These are phyloP conservation scores for Bombus ignitus DNA, from an alignment of 1,140 invertebrate species.

Conservation along the genomic window DNA sequence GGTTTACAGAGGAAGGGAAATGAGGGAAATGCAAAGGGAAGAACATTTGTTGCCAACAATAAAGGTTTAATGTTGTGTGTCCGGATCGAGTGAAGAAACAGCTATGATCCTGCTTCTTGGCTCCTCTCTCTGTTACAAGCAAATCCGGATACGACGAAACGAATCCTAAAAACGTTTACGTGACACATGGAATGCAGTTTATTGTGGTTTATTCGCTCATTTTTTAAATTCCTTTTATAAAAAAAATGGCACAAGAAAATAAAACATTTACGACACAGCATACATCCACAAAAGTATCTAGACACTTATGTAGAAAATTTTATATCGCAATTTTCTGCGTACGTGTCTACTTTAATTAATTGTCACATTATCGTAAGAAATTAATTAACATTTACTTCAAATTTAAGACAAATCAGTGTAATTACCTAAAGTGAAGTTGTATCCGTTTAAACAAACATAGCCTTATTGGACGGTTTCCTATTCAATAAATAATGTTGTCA, in stretches of 20 bases:
- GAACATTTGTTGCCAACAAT: slow-evolving; percentile 41
- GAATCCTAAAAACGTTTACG: background rate
- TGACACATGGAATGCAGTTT: background rate
- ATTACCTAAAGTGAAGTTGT: no score
- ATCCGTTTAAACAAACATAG: no score
- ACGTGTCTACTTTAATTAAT: no score
- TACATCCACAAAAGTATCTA: no score
- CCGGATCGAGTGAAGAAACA: background rate
- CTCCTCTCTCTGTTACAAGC: no score
- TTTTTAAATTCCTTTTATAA: no score
- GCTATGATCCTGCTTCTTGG: background rate
- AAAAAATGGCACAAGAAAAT: background rate
- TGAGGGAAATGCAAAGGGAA: slow-evolving; percentile 19
- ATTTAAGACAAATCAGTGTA: no score
- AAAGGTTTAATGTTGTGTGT: slow-evolving; percentile 43
- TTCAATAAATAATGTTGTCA: background rate
- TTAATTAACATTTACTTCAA: no score
- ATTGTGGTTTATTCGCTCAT: background rate
- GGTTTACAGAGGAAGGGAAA: background rate
- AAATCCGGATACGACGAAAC: background rate
- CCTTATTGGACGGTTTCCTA: no score
- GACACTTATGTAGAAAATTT: no score
- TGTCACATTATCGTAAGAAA: no score
- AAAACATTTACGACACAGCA: background rate
- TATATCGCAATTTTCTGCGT: no score